Evolutionary conservation across 2,797 vertebrate species (phyloP), one percentile per base, ranked within the genome.

Genomic region (Melanotaenia parkinsoni): DNA sequence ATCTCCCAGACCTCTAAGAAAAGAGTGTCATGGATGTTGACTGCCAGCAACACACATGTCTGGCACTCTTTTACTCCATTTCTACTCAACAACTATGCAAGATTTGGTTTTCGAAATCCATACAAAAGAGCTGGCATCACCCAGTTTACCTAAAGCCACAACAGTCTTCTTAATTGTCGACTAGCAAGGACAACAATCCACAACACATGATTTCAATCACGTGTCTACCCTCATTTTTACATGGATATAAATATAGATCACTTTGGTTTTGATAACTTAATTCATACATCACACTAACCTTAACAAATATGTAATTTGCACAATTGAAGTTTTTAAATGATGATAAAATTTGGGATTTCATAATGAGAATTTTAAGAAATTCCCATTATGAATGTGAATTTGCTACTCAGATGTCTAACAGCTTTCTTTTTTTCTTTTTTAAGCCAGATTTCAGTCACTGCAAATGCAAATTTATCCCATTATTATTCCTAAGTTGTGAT

Each of bases 21-120:
- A 50, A 72, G 37, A 77, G 18, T 59, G 22, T 66, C 51, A 30
- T 1, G 6, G 11, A 33, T 53, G 24, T 78, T 70, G 68, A 72
- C 47, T 59, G 56, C 30, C 56, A 76, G 58, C 58, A 67, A 67
- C 65, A 84, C 73, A 67, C 13, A 30, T 53, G 65, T 68, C 70
- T 74, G 69, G 35, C 77, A 72, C 67, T 81, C 75, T 80, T 35
- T 11, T 56, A 2, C 76, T 85, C 61, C 56, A 13, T 74, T 80
- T 74, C 40, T 65, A 70, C 69, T 63, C 33, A 64, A 77, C 33
- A 64, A 77, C 61, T 83, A 74, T 53, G 53, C 62, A 64, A 78
- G 53, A 87, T 82, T 76, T 78, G 66, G 63, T 78, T 78, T 87
- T 85, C 68, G 71, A 60, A 74, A 72, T 58, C 35, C 7, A 63